Percentiles rank a stretch among this genome's conserved stretches.
These are phyloP conservation scores for Diceros bicornis DNA, from an alignment of 2,797 vertebrate species.

Conservation along the genomic window DNA sequence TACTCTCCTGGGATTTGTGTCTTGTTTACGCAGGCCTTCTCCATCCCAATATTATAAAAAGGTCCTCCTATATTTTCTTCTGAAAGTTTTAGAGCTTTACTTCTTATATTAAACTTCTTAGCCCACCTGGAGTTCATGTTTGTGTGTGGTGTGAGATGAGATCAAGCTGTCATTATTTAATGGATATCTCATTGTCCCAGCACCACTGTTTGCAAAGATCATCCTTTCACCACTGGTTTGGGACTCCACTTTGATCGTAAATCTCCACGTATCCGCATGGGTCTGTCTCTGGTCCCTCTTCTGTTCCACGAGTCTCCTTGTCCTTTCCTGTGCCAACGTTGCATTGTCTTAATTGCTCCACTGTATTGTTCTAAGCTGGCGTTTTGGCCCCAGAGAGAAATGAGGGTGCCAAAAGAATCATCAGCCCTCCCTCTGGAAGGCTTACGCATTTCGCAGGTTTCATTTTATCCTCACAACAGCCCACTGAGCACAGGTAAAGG, in stretches of 20 bases:
- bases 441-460: neutral
- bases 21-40: neutral
- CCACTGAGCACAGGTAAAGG: neutral
- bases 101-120: neutral
- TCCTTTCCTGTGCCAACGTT: neutral
- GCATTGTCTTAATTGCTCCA: neutral
- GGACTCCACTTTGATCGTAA: neutral
- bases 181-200: neutral
- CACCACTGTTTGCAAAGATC: neutral
- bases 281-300: neutral
- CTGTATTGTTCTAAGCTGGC: neutral
- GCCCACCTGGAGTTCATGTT: neutral
- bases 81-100: neutral
- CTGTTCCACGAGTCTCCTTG: neutral
- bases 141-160: neutral
- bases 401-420: neutral
- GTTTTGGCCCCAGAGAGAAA: neutral
- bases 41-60: neutral
- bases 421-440: neutral
- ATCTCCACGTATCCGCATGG: accelerated
- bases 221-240: neutral
- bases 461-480: neutral
- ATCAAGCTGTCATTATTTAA: neutral
- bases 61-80: neutral
- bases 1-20: neutral